Base-by-base conservation (phyloP, 2,888 invertebrate species). In the Gasteruption jaculator region DNA sequence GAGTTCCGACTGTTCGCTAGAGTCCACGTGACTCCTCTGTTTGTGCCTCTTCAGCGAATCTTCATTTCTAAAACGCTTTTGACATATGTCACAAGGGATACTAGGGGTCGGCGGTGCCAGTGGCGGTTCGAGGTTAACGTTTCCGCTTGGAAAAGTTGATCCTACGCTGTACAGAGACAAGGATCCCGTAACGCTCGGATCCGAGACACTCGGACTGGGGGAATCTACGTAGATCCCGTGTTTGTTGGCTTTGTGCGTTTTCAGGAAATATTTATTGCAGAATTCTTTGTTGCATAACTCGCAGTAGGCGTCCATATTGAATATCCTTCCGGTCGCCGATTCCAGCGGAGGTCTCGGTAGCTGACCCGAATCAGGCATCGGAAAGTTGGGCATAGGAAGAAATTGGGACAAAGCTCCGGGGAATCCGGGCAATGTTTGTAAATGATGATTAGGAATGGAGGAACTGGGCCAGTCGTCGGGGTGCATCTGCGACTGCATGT, bases 211-310 rank as follows among this genome's bases (percentile, higher is more conserved):
- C 38, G 62, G 69, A 59, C 53, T 63, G 43, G 66, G 65, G 2
- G 65, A 65, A 35, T 76, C 82, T 44, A 82, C 82, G 65, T 91
- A 91, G 53, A 96, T 92, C 19, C 94, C 94, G 71, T 97, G 96
- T 65, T 94, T 95, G 72, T 95, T 95, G 21, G 95, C 93, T 71
- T 93, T 92, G 75, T 97, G 96, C 43, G 96, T 96, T 73, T 96
- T 95, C 18, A 97, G 77, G 72, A 95, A 96, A 74, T 96, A 95
- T 69, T 95, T 95, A 76, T 96, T 95, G 75, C 96, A 96, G 73
- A 97, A 97, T 74, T 96, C 96, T 69, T 95, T 93, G 75, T 95
- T 93, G 78, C 97, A 97, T 45, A 95, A 79, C 67, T 94, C 92
- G 72, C 97, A 97, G 73, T 91, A 96, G 12, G 95, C 94, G 72